Evolutionary conservation across 2,797 vertebrate genomes (phyloP).

Genomic region (Anniella stebbinsi): DNA sequence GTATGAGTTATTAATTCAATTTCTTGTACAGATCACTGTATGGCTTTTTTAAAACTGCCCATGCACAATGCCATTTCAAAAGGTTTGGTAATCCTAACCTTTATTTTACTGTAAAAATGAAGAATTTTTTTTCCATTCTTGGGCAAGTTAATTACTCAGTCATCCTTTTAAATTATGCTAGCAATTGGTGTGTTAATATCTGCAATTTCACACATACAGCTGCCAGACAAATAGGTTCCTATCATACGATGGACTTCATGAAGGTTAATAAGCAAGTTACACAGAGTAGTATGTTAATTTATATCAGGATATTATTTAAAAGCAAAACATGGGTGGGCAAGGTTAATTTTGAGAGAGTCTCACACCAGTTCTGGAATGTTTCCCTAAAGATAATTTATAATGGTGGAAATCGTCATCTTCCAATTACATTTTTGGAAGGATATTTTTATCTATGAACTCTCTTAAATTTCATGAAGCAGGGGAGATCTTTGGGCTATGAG

Average conservation of each 20-base stretch:
- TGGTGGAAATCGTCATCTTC: background rate
- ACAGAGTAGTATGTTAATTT: background rate
- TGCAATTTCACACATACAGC: slow-evolving; percentile 3
- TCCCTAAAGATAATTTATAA: background rate
- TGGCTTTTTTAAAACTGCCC: background rate
- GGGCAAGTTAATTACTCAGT: slow-evolving; percentile 1
- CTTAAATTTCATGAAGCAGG: background rate
- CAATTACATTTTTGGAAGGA: background rate
- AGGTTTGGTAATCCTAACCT: background rate
- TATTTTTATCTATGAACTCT: too few species aligned
- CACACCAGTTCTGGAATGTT: background rate
- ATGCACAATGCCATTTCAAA: background rate
- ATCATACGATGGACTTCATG: background rate
- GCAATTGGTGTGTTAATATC: background rate
- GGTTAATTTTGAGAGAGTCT: background rate
- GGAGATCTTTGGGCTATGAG: background rate
- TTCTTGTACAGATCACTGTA: background rate
- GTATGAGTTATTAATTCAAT: background rate
- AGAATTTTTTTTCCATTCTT: slow-evolving; percentile 2
- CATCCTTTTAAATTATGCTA: background rate
- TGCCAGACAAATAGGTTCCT: background rate
- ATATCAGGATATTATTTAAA: background rate
- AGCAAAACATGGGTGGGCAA: background rate
- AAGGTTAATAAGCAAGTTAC: background rate
- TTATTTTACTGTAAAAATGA: background rate